These are phyloP conservation scores for Brenthis daphne DNA, from an alignment of 2,888 invertebrate genomes.

Conservation along the genomic window DNA sequence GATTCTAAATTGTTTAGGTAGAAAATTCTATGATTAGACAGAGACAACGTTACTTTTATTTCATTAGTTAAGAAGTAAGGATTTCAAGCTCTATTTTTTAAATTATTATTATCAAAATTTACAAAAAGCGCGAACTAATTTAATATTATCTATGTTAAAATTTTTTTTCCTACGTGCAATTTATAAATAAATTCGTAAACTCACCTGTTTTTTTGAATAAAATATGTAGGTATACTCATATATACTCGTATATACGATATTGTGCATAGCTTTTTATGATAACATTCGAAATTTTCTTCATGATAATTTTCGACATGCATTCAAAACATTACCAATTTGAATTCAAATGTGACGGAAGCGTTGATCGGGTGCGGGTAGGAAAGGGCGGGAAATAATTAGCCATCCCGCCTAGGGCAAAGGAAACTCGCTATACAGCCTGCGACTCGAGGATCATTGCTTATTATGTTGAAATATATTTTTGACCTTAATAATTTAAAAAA, in stretches of 20 bases:
- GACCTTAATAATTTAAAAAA: constrained; percentile 14
- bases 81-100: no score
- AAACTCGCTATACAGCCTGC: constrained; percentile 53
- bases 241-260: not conserved
- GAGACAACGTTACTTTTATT: no score
- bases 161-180: no score
- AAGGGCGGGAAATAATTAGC: constrained; percentile 79
- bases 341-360: constrained; percentile 42
- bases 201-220: not conserved
- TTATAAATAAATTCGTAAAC: not conserved
- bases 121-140: no score
- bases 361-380: constrained; percentile 50
- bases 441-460: constrained; percentile 23
- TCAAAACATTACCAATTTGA: constrained; percentile 39
- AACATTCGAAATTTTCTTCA: not conserved
- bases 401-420: constrained; percentile 60
- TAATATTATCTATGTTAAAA: no score
- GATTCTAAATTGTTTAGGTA: no score
- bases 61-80: no score
- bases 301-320: constrained; percentile 6
- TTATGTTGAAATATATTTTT: constrained; percentile 19
- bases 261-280: not conserved
- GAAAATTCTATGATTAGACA: no score
- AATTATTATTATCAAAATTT: no score
- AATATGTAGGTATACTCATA: no score